Evolutionary conservation across 2,888 invertebrate genomes (phyloP).

Genomic region (Acleris literana): DNA sequence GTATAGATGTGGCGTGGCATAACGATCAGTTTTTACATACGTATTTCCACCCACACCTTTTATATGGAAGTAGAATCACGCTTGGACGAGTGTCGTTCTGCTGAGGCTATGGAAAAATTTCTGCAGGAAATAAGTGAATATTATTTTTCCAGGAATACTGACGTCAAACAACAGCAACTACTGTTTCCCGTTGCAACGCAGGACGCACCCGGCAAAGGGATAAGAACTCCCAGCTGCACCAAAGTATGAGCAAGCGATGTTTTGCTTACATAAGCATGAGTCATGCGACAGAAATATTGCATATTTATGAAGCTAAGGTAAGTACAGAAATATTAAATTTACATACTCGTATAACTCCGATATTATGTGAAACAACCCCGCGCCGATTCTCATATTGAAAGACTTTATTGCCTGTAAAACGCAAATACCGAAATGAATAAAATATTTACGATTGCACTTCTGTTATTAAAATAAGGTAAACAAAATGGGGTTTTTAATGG

Average conservation of each 20-base stretch:
- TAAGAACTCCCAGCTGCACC: constrained; percentile 16
- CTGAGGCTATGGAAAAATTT: background rate
- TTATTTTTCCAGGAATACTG: constrained; percentile 11
- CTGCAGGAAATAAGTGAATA: constrained; percentile 6
- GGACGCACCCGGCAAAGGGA: constrained; percentile 17
- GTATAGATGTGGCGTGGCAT: constrained; percentile 13
- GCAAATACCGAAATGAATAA: constrained; percentile 15
- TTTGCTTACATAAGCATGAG: constrained; percentile 33
- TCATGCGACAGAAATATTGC: constrained; percentile 34
- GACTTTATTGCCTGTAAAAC: constrained; percentile 27
- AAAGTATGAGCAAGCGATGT: constrained; percentile 25
- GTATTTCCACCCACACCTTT: background rate
- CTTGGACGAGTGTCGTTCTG: background rate
- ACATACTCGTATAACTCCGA: constrained; percentile 29
- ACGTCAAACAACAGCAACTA: constrained; percentile 22
- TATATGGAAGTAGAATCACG: background rate
- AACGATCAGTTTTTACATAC: constrained; percentile 19
- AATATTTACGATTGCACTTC: constrained; percentile 18
- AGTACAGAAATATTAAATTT: constrained; percentile 19
- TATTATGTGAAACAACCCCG: constrained; percentile 23
- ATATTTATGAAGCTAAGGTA: constrained; percentile 34
- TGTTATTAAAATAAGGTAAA: background rate
- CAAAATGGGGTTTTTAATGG: constrained; percentile 1
- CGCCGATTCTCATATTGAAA: constrained; percentile 19
- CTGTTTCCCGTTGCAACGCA: constrained; percentile 7